Base-by-base conservation (phyloP, 2,888 invertebrate species). In the Frankliniella intonsa region DNA sequence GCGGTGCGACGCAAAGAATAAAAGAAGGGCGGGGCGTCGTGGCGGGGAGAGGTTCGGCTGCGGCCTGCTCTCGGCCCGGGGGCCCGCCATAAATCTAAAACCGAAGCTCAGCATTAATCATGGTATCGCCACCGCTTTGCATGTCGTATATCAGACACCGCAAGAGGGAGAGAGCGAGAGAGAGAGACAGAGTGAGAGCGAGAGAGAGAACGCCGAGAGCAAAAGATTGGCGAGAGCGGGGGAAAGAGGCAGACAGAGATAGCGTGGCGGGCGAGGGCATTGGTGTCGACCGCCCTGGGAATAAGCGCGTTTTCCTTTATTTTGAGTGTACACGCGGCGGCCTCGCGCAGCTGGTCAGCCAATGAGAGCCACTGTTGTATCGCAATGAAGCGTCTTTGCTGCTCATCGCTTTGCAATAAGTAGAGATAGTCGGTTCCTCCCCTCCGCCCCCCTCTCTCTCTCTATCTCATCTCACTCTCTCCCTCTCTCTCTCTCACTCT, bases 261-360 rank as follows among this genome's bases (percentile, higher is more conserved):
- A 38, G 38, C 38, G 38, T 38, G 5, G 38, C 38, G 38, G 38
- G 38, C 38, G 5, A 2, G 38, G 2, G 38, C 38, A 38, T 38
- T 38, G 38, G 81, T 81, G 81, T 22, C 27, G 65, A 65, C 62
- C 65, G 55, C 69, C 81, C 62, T 81, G 65, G 69, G 81, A 49
- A 69, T 62, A 55, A 62, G 62, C 81, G 81, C 38, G 65, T 69
- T 55, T 81, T 81, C 65, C 65, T 65, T 49, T 25, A 65, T 69
- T 69, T 69, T 38, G 38, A 38, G 38, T 38, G 38, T 38, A 38
- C n/a, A n/a, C 38, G 38, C 38, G 38, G 38, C 5, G 3, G 38
- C 38, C 3, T 5, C 38, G 38, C 38, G 38, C 38, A 55, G 1
- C 2, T 7, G 55, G 55, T 55, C 22, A 22, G 22, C 69, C 69